These are phyloP conservation scores for Campoletis raptor DNA, from an alignment of 2,888 invertebrate species.

Conservation along the genomic window DNA sequence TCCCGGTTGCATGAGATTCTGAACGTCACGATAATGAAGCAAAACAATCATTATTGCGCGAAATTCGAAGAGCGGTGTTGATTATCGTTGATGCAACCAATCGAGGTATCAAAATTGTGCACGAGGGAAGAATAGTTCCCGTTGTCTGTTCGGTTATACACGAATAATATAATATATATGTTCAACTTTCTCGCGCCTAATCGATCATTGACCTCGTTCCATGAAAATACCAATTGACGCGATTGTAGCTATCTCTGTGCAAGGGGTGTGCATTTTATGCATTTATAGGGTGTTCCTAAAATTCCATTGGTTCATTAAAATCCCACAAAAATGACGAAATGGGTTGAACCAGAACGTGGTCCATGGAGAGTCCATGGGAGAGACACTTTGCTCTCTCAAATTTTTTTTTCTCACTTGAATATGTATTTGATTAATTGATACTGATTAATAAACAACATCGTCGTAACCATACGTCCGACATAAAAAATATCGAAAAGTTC, in stretches of 20 bases:
- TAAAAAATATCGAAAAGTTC: background rate
- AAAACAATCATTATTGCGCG: constrained; percentile 52
- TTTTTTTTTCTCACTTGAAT: background rate
- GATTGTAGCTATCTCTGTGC: background rate
- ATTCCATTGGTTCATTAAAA: background rate
- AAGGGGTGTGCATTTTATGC: background rate
- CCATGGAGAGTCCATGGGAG: background rate
- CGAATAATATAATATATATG: constrained; percentile 18
- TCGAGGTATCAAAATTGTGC: constrained; percentile 25
- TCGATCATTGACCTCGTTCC: constrained; percentile 67
- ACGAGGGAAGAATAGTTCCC: constrained; percentile 14
- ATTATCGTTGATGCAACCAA: constrained; percentile 28
- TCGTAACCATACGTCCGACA: background rate
- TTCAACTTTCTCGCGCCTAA: constrained; percentile 53
- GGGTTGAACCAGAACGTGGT: background rate
- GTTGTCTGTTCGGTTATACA: background rate
- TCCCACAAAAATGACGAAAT: background rate
- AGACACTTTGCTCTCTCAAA: background rate
- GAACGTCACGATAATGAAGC: constrained; percentile 44
- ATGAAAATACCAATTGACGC: constrained; percentile 62
- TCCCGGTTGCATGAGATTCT: background rate
- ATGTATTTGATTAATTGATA: background rate
- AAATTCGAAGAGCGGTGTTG: constrained; percentile 17
- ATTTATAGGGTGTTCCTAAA: background rate
- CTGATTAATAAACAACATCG: background rate